phyloP scores from a whole-genome alignment of 2,888 invertebrate species.

The Pherbina coryleti region DNA sequence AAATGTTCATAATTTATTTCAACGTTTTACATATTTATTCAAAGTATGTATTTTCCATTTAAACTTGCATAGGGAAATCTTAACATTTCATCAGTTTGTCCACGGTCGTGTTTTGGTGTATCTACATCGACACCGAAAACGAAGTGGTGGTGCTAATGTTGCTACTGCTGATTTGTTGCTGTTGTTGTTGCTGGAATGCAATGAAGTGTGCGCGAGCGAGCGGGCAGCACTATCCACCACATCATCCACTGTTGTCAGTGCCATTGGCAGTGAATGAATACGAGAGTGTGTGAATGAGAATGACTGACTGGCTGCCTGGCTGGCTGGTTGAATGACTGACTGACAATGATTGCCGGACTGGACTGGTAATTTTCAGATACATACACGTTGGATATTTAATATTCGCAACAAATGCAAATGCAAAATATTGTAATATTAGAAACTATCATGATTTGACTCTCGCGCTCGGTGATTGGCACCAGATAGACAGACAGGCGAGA shows the following conservation, averaged over 20 bases:
- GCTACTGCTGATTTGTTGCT: not conserved
- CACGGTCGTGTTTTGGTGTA: conserved; percentile 1
- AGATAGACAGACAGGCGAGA: not conserved
- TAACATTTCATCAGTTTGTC: conserved; percentile 15
- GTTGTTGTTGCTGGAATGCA: not conserved
- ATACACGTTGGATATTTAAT: conserved; percentile 21
- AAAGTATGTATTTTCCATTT: not conserved
- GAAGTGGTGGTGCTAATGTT: not conserved
- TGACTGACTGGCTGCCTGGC: not conserved
- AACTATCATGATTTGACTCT: no score
- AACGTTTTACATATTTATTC: not conserved
- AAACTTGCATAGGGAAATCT: conserved; percentile 3
- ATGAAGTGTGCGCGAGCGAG: conserved; percentile 14
- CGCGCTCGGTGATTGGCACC: no score
- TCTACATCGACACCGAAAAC: conserved; percentile 15
- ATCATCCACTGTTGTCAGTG: not conserved
- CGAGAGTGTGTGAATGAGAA: conserved; percentile 12
- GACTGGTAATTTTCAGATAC: conserved; percentile 24
- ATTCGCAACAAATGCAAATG: conserved; percentile 31
- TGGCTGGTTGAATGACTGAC: not conserved
- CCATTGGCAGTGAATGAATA: conserved; percentile 26
- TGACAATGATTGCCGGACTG: not conserved
- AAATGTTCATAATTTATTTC: conserved; percentile 4
- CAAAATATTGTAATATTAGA: not conserved
- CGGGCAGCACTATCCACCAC: not conserved